Conservation (phyloP, 2,113 vertebrate genomes). For the Cyanistes caeruleus region DNA sequence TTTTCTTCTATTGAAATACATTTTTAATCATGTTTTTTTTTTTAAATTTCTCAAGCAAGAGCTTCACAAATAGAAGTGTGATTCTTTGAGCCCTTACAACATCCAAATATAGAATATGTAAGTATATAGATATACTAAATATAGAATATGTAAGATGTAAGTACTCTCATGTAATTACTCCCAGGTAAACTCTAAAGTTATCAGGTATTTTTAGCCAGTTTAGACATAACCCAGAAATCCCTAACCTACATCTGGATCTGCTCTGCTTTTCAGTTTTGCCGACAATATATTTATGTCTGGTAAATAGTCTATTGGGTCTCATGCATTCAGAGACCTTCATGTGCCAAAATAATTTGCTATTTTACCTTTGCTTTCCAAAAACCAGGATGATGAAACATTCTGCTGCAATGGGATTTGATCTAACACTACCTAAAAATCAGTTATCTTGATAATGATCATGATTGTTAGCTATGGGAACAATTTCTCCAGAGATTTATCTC, state of each 20-base stretch:
- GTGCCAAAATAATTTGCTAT: neutral
- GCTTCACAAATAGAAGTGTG: neutral
- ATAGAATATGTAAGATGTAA: neutral
- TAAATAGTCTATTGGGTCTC: neutral
- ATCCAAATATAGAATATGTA: neutral
- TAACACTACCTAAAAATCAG: neutral
- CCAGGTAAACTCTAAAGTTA: neutral
- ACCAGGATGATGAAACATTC: neutral
- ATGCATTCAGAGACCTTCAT: neutral
- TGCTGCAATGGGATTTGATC: neutral
- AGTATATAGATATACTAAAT: too few species aligned
- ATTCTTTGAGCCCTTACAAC: neutral
- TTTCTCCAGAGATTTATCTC: neutral
- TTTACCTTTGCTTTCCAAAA: slow-evolving; percentile 14
- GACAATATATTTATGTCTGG: neutral
- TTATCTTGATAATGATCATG: neutral
- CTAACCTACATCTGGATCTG: neutral
- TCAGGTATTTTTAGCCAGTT: neutral
- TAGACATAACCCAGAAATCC: neutral
- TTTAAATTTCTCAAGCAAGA: neutral
- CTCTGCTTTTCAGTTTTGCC: neutral
- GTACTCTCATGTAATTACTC: neutral
- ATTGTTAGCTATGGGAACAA: neutral
- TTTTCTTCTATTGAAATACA: neutral
- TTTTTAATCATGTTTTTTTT: neutral